Evolutionary conservation across 2,888 invertebrate species (phyloP).

Genomic region (Synanthedon formicaeformis): DNA sequence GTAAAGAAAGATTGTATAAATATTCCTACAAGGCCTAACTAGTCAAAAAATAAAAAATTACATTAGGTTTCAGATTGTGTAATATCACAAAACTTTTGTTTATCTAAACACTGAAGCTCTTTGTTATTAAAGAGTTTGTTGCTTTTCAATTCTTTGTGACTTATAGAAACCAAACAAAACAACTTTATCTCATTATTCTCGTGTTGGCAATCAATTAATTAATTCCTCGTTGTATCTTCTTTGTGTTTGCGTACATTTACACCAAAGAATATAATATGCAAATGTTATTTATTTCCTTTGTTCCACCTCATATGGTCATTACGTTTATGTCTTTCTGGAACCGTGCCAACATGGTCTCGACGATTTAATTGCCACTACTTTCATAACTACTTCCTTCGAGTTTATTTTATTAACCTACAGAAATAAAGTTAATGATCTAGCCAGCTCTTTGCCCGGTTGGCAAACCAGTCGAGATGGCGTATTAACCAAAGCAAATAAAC

Average conservation of each 20-base stretch:
- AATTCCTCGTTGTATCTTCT: neutral
- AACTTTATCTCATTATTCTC: neutral
- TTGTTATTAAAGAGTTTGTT: too few species aligned
- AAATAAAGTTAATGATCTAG: neutral
- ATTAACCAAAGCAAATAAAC: conserved; percentile 6
- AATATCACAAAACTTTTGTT: too few species aligned
- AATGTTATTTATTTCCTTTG: neutral
- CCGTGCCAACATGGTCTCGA: neutral
- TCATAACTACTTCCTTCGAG: neutral
- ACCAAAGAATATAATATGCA: neutral
- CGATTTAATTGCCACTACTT: neutral
- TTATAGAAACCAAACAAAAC: too few species aligned
- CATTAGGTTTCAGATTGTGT: too few species aligned
- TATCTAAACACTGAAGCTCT: too few species aligned
- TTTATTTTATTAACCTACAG: neutral
- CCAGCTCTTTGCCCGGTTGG: neutral
- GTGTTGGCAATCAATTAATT: neutral
- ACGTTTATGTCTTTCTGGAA: neutral
- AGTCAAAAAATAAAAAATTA: too few species aligned
- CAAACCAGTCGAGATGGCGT: neutral
- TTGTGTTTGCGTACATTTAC: neutral
- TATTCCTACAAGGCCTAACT: too few species aligned
- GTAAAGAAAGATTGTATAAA: too few species aligned
- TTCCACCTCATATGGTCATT: neutral
- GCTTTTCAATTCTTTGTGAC: too few species aligned